These are phyloP conservation scores for Lottia gigantea DNA, from an alignment of 2,888 invertebrate species.

Conservation along the genomic window DNA sequence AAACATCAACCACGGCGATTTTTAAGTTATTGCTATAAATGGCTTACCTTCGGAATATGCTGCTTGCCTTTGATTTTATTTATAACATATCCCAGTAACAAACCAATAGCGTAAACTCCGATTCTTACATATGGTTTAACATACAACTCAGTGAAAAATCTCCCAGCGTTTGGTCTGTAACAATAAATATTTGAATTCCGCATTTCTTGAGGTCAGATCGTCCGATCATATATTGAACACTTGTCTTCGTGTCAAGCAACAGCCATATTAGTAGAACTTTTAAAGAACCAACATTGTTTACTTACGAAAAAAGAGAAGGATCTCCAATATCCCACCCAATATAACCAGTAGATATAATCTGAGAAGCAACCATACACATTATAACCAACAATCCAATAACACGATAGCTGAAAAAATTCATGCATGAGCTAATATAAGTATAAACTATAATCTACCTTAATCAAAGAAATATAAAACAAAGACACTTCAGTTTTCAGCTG, in stretches of 20 bases:
- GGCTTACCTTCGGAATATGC: slow-evolving; percentile 31
- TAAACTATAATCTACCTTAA: background rate
- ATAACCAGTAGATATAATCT: slow-evolving; percentile 1
- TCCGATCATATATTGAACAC: background rate
- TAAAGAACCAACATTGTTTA: no score
- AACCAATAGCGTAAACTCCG: slow-evolving; percentile 32
- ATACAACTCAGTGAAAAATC: slow-evolving; percentile 25
- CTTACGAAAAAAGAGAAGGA: no score
- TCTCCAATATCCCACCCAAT: background rate
- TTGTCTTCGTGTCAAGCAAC: no score
- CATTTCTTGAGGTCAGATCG: no score
- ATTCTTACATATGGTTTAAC: slow-evolving; percentile 34
- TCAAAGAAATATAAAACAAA: no score
- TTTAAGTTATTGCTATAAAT: no score
- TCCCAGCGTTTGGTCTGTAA: background rate
- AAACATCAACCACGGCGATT: no score
- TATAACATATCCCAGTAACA: slow-evolving; percentile 30
- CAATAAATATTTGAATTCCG: no score
- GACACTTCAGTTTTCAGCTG: no score
- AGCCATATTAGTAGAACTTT: no score
- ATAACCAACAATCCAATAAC: background rate
- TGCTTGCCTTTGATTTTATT: slow-evolving; percentile 23
- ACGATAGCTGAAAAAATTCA: background rate
- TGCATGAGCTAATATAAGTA: no score
- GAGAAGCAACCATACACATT: background rate